phyloP scores from a whole-genome alignment of 2,113 vertebrate genomes.

The Capreolus pygargus region DNA sequence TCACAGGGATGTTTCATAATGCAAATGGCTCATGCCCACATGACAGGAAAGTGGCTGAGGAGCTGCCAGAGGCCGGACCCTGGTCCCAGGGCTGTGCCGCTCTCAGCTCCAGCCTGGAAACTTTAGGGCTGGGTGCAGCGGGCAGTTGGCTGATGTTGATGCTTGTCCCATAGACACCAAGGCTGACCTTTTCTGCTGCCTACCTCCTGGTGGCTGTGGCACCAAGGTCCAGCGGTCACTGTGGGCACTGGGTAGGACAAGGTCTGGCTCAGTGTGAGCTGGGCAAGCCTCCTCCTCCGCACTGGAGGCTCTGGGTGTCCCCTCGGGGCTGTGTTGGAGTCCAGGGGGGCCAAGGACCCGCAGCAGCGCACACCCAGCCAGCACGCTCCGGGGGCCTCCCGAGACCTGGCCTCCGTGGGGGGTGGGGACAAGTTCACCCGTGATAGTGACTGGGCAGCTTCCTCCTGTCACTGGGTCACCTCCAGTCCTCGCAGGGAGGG shows the following conservation, averaged over 20 bases:
- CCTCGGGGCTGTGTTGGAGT: rapidly evolving
- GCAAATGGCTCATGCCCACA: rapidly evolving
- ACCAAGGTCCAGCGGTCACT: background rate
- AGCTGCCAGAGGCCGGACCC: rapidly evolving
- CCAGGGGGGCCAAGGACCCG: no score
- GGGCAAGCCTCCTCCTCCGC: background rate
- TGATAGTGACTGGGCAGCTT: background rate
- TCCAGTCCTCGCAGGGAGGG: background rate
- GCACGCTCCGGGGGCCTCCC: background rate
- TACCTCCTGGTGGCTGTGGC: background rate
- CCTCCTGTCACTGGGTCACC: rapidly evolving
- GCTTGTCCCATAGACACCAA: background rate
- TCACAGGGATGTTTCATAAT: rapidly evolving
- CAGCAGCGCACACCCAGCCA: rapidly evolving
- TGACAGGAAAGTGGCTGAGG: background rate
- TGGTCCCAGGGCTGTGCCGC: background rate
- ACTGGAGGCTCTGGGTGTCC: background rate
- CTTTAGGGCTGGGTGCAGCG: background rate
- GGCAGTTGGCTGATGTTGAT: no score
- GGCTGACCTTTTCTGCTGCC: background rate
- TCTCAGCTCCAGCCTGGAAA: background rate
- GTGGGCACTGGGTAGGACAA: no score
- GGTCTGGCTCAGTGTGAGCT: background rate
- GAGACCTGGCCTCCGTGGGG: background rate
- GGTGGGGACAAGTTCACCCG: rapidly evolving